A percentile compares a stretch with the other conserved stretches of the same genome.
These are phyloP conservation scores for Camelus dromedarius DNA, from an alignment of 2,113 vertebrate species.

Conservation along the genomic window DNA sequence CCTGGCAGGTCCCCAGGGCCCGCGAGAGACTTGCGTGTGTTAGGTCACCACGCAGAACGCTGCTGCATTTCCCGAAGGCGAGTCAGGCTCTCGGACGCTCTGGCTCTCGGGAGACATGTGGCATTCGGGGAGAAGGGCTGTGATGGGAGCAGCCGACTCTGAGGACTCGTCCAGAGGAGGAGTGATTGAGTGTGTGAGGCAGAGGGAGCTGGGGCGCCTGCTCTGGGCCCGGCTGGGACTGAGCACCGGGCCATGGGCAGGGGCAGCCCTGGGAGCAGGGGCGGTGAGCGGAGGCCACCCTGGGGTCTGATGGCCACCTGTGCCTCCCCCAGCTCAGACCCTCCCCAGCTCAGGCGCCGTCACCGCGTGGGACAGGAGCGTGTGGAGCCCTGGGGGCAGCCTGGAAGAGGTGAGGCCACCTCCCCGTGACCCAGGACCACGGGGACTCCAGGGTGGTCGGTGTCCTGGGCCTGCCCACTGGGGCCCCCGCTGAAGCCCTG, in stretches of 20 bases:
- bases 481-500: neutral
- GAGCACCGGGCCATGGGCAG: accelerated
- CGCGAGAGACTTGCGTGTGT: neutral
- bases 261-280: neutral
- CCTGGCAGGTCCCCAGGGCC: too few relatives aligned
- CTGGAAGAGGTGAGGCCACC: conserved; percentile 54
- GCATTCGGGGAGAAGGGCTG: accelerated
- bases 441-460: accelerated
- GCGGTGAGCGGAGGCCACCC: accelerated
- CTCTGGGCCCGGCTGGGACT: neutral
- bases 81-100: neutral
- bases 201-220: neutral
- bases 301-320: neutral
- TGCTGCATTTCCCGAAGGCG: accelerated
- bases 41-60: neutral
- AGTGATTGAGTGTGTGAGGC: too few relatives aligned
- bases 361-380: accelerated
- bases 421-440: accelerated
- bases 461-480: accelerated
- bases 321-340: conserved; percentile 43
- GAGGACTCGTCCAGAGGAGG: too few relatives aligned
- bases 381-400: accelerated
- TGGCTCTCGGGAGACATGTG: accelerated
- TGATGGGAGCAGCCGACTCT: neutral
- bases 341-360: neutral